Evolutionary conservation across 2,888 invertebrate genomes (phyloP).

Genomic region (Brachylomia viminalis): DNA sequence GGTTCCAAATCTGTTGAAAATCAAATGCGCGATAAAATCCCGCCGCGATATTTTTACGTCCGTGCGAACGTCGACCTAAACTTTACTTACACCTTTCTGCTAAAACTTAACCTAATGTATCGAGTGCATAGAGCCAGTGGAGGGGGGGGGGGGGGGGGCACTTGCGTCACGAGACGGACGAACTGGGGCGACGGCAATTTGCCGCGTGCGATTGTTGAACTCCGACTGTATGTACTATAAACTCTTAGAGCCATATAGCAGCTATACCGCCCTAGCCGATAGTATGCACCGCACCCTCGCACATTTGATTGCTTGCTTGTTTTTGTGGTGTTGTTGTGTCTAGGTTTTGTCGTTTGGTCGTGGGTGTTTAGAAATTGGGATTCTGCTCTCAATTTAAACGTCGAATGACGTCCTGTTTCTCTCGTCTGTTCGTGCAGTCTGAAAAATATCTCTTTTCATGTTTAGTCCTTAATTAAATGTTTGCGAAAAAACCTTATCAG

Average conservation of each 20-base stretch:
- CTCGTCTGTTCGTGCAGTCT: background rate
- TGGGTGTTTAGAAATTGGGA: background rate
- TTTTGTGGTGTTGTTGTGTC: constrained; percentile 24
- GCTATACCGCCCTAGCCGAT: constrained; percentile 23
- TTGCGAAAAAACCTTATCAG: background rate
- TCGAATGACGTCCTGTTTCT: background rate
- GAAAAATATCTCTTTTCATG: background rate
- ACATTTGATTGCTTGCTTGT: constrained; percentile 35
- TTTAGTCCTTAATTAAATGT: background rate
- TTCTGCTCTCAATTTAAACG: background rate
- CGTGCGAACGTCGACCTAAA: no score
- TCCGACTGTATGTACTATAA: constrained; percentile 49
- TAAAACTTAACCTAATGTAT: constrained; percentile 37
- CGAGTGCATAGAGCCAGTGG: constrained; percentile 18
- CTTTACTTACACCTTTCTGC: background rate
- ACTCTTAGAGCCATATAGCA: background rate
- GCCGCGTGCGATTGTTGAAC: constrained; percentile 75
- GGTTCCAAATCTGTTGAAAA: no score
- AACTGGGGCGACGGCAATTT: constrained; percentile 75
- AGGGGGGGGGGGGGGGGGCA: constrained; percentile 53
- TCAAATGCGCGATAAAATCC: no score
- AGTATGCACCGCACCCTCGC: constrained; percentile 47
- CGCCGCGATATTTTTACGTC: no score
- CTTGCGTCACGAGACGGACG: constrained; percentile 74
- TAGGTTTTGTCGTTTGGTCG: constrained; percentile 15